Evolutionary conservation across 2,888 invertebrate genomes (phyloP), one percentile per base, ranked within the genome.

Genomic region (Athalia circularis): DNA sequence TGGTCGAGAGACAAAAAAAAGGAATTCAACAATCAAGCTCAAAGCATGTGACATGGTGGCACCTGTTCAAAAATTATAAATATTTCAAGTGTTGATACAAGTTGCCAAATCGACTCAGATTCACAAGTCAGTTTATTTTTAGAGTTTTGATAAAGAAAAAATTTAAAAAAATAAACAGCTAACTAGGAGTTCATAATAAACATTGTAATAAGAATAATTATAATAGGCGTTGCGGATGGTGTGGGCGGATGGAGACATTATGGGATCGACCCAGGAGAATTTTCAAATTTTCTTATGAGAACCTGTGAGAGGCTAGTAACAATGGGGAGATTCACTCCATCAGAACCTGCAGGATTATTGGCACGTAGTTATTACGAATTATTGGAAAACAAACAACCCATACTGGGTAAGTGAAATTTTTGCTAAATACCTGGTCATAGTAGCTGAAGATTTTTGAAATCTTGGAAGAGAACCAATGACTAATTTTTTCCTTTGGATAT

Each of bases 171-270:
- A 29, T 29, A 29, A 29, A 29, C 29, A 29, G 29, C 29, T 29
- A 29, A 54, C 54, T 6, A 11, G 9, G 11, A 54, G 7, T 54
- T 54, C 0, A 54, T 54, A 54, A 54, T 54, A 79, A 74, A 82
- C 82, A 29, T 29, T 29, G 29, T 29, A 29, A 29, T 29, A 29
- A 29, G 2, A 29, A 29, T 29, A 29, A 29, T 52, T 82, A 83
- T 90, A 90, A 7, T 88, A 98, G 99, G 99, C 88, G 98, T 99
- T 84, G 99, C 99, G 80, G 99, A 99, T 91, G 99, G 99, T 82
- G 99, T 99, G 77, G 99, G 99, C 78, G 99, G 99, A 75, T 99
- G 99, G 99, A 94, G 98, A 87, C 96, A 96, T 82, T 98, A 99
- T 90, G 99, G 99, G 75, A 96, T 99, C 84, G 99, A 99, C 91